Conservation (phyloP, 2,888 invertebrate species). For the Hydropsyche betteni region DNA sequence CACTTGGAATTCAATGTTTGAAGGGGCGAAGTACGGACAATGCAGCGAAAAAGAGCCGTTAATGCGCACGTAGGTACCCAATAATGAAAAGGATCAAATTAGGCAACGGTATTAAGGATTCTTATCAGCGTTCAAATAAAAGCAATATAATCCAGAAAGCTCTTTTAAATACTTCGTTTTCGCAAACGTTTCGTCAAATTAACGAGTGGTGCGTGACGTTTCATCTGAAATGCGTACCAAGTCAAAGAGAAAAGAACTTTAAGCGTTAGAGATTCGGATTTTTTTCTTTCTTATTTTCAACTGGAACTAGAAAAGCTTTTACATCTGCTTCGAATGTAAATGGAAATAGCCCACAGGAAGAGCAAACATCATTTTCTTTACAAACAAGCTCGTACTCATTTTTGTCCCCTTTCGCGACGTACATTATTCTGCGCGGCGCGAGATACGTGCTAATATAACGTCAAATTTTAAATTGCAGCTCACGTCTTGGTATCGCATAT, state of each 20-base stretch:
- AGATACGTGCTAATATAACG: constrained; percentile 10
- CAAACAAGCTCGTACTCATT: constrained; percentile 40
- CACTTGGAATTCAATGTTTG: no score
- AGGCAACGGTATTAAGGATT: constrained; percentile 20
- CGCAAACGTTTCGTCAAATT: constrained; percentile 29
- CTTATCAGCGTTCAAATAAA: constrained; percentile 34
- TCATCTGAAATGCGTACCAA: no score
- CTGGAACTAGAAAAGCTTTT: constrained; percentile 17
- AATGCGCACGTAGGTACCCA: no score
- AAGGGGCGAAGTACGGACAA: no score
- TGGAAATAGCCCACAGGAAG: constrained; percentile 43
- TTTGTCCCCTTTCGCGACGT: constrained; percentile 10
- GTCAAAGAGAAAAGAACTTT: no score
- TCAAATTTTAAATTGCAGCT: constrained; percentile 8
- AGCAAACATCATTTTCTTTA: constrained; percentile 43
- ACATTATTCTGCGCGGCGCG: constrained; percentile 1
- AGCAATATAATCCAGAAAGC: constrained; percentile 29
- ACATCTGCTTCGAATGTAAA: constrained; percentile 22
- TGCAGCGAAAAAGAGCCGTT: no score
- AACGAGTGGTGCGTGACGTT: constrained; percentile 27
- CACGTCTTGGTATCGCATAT: not conserved
- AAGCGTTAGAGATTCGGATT: not conserved
- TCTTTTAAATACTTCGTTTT: constrained; percentile 31
- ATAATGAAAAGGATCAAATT: no score
- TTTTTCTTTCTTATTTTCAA: not conserved